phyloP scores from a whole-genome alignment of 2,888 invertebrate species.

The Mythimna ferrago region DNA sequence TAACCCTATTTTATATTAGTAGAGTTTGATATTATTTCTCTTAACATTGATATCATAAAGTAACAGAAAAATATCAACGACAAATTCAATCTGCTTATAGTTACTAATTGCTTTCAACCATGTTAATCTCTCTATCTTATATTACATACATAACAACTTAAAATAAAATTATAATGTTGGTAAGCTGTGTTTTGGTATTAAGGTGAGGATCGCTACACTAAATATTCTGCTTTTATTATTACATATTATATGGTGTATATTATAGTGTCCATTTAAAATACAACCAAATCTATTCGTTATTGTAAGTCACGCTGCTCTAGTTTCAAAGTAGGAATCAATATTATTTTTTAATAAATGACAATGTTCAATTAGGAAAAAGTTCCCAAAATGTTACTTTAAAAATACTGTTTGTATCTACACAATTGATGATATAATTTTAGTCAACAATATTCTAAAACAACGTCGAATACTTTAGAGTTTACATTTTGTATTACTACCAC shows the following conservation, averaged over 20 bases:
- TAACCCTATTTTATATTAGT: slow-evolving; percentile 81
- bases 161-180: slow-evolving; percentile 88
- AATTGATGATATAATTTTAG: slow-evolving; percentile 68
- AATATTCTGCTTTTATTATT: slow-evolving; percentile 65
- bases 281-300: slow-evolving; percentile 50
- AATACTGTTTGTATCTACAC: slow-evolving; percentile 66
- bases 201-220: slow-evolving; percentile 89
- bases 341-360: slow-evolving; percentile 47
- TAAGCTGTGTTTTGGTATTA: slow-evolving; percentile 91
- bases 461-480: slow-evolving; percentile 73
- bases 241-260: slow-evolving; percentile 54
- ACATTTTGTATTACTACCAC: slow-evolving; percentile 73
- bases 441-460: slow-evolving; percentile 73
- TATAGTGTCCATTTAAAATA: slow-evolving; percentile 51
- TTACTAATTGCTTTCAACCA: slow-evolving; percentile 84
- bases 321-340: slow-evolving; percentile 56
- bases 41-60: slow-evolving; percentile 83
- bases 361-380: slow-evolving; percentile 50
- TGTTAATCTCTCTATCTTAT: slow-evolving; percentile 85
- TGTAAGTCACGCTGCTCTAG: slow-evolving; percentile 62
- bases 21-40: slow-evolving; percentile 72
- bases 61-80: slow-evolving; percentile 89
- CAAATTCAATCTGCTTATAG: slow-evolving; percentile 80
- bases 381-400: slow-evolving; percentile 62
- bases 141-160: slow-evolving; percentile 88